Conservation (phyloP, 2,888 invertebrate species). For the Steromphala cineraria region DNA sequence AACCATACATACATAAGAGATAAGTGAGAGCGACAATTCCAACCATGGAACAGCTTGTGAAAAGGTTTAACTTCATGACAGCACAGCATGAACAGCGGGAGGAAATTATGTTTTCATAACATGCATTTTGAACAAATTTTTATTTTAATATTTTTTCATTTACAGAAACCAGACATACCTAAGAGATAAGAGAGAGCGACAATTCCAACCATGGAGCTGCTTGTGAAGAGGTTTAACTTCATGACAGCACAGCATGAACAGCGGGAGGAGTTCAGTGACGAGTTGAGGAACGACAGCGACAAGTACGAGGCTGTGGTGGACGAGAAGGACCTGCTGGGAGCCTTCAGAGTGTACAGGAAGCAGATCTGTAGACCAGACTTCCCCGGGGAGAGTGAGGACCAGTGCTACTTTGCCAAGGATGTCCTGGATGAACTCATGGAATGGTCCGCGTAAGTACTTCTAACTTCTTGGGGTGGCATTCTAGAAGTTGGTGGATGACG, state of each 20-base stretch:
- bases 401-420: slow-evolving; percentile 40
- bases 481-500: no score
- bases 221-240: neutral
- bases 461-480: no score
- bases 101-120: no score
- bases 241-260: neutral
- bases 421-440: slow-evolving; percentile 13
- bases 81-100: no score
- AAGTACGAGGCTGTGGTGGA: neutral
- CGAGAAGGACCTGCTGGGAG: slow-evolving; percentile 36
- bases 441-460: neutral
- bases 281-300: neutral
- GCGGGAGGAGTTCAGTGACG: neutral
- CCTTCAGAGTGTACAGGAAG: slow-evolving; percentile 28
- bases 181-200: neutral
- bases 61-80: neutral
- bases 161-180: no score
- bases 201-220: neutral
- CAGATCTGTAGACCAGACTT: slow-evolving; percentile 38
- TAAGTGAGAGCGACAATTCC: neutral
- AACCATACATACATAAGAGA: neutral
- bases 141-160: no score
- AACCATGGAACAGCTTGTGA: neutral
- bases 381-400: slow-evolving; percentile 38
- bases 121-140: no score